phyloP scores from a whole-genome alignment of 2,797 vertebrate genomes.

The Erpetoichthys calabaricus region DNA sequence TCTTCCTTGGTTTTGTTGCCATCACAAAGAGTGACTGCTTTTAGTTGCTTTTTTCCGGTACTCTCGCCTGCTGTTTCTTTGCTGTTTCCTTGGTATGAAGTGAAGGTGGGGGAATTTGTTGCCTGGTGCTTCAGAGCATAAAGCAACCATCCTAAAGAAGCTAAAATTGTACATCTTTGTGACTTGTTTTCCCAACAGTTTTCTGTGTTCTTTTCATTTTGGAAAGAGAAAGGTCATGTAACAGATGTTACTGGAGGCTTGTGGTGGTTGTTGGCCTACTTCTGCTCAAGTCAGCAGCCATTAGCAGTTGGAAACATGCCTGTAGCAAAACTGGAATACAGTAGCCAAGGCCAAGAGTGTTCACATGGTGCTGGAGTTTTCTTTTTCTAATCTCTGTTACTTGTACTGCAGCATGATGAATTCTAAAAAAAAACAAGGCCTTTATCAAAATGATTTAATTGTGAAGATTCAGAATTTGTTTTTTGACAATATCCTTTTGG shows the following conservation, averaged over 20 bases:
- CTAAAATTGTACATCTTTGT: neutral
- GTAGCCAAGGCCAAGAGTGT: neutral
- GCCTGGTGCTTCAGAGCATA: too few species aligned
- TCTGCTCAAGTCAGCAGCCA: neutral
- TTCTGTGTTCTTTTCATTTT: neutral
- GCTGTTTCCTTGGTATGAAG: too few species aligned
- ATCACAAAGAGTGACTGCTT: too few species aligned
- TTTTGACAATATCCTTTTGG: too few species aligned
- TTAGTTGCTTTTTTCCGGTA: too few species aligned
- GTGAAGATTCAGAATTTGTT: too few species aligned
- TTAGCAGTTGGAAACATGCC: neutral
- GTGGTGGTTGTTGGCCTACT: constrained; percentile 1
- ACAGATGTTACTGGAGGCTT: neutral
- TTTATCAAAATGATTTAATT: too few species aligned
- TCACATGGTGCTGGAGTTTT: neutral
- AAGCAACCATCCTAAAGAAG: neutral
- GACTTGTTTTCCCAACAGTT: neutral
- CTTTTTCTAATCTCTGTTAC: neutral
- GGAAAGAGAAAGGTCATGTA: neutral
- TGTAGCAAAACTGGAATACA: neutral
- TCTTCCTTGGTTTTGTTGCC: too few species aligned
- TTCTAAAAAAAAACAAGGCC: neutral
- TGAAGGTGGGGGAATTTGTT: too few species aligned
- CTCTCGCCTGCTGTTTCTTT: too few species aligned
- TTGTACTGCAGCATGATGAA: neutral